Evolutionary conservation across 2,888 invertebrate species (phyloP).

Genomic region (Perdita meconis): DNA sequence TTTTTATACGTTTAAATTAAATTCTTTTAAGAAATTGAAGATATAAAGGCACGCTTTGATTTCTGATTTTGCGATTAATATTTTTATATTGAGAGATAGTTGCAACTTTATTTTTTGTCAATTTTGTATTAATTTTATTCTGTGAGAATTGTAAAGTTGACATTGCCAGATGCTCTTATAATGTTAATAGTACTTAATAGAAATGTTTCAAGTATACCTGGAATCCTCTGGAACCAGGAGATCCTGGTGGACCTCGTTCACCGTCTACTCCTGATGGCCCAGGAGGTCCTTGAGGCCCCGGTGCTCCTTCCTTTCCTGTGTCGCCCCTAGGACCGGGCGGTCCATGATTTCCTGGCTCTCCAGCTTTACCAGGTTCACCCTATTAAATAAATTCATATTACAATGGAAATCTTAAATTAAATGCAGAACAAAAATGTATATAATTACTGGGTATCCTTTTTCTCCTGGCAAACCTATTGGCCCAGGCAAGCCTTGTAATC

Average conservation of each 20-base stretch:
- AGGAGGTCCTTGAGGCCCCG: slow-evolving; percentile 90
- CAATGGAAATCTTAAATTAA: background rate
- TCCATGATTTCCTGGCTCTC: slow-evolving; percentile 91
- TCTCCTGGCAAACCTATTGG: slow-evolving; percentile 92
- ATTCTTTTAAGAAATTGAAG: no score
- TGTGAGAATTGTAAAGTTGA: no score
- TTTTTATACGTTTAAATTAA: no score
- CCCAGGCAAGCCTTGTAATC: slow-evolving; percentile 92
- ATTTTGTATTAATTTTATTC: no score
- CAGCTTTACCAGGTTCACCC: slow-evolving; percentile 93
- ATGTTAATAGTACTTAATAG: background rate
- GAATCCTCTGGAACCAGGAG: slow-evolving; percentile 92
- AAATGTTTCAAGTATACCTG: slow-evolving; percentile 85
- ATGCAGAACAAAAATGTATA: background rate
- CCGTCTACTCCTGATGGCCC: slow-evolving; percentile 90
- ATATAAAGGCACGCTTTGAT: no score
- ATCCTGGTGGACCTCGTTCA: slow-evolving; percentile 90
- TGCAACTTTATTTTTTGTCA: no score
- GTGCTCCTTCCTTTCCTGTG: slow-evolving; percentile 85
- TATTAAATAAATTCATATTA: slow-evolving; percentile 73
- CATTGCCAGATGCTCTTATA: no score
- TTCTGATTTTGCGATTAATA: no score
- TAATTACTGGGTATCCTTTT: slow-evolving; percentile 88
- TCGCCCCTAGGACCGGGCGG: slow-evolving; percentile 83
- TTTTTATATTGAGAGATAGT: no score